A percentile compares a stretch with the other conserved stretches of the same genome.
These are phyloP conservation scores for Berghia stephanieae DNA, from an alignment of 1,140 invertebrate species.

Conservation along the genomic window DNA sequence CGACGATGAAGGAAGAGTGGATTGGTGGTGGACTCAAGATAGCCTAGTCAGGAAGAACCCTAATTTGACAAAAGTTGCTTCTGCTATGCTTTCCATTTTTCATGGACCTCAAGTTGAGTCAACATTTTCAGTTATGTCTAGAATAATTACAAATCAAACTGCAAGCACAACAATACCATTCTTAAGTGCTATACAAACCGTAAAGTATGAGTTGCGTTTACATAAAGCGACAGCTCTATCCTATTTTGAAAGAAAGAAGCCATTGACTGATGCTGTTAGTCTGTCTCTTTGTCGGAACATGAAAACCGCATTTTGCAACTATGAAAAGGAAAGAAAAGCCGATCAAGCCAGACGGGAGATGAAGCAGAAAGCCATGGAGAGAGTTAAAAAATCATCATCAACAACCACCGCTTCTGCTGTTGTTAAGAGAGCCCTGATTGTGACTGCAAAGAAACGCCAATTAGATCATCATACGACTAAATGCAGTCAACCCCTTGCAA, in stretches of 20 bases:
- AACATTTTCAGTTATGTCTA: constrained; percentile 34
- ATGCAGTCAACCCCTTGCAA: no score
- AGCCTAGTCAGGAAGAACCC: constrained; percentile 22
- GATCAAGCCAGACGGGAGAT: neutral
- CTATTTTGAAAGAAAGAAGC: constrained; percentile 28
- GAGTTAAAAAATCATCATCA: neutral
- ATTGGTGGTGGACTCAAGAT: constrained; percentile 33
- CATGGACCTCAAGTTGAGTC: constrained; percentile 41
- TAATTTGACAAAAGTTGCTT: constrained; percentile 27
- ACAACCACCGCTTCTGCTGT: neutral
- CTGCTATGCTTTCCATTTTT: constrained; percentile 32
- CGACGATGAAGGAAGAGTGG: neutral
- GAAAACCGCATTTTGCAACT: constrained; percentile 10
- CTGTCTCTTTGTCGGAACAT: constrained; percentile 14
- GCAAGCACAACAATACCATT: constrained; percentile 27
- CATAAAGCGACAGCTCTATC: constrained; percentile 22
- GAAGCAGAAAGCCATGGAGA: neutral
- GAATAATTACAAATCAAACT: constrained; percentile 31
- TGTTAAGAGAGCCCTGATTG: neutral
- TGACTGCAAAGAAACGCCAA: no score
- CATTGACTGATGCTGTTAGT: constrained; percentile 18
- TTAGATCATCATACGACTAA: no score
- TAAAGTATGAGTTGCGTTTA: constrained; percentile 32
- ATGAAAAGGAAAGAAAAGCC: neutral
- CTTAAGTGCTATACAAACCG: constrained; percentile 33